phyloP scores from a whole-genome alignment of 2,113 vertebrate species.

The Stegostoma tigrinum region DNA sequence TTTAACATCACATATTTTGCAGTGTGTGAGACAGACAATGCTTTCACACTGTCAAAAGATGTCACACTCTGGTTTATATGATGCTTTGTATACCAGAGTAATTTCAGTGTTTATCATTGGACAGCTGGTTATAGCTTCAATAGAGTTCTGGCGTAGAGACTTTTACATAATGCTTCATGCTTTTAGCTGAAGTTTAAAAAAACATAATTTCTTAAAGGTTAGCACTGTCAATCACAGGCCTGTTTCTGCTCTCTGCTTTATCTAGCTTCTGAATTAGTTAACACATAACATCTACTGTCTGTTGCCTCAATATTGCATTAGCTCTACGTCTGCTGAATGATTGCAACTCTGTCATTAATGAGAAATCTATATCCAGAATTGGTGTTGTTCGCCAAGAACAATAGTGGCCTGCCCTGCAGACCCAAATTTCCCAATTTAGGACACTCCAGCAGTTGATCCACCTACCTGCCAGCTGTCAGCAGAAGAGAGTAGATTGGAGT shows the following conservation, averaged over 20 bases:
- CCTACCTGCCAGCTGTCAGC: background rate
- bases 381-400: too few relatives aligned
- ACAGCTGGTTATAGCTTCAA: background rate
- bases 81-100: too few relatives aligned
- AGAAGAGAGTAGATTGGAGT: background rate
- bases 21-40: background rate
- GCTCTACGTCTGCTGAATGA: background rate
- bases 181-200: constrained; percentile 16
- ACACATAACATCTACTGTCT: background rate
- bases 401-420: background rate
- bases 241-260: background rate
- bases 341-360: background rate
- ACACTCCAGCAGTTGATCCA: background rate
- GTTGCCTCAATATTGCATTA: background rate
- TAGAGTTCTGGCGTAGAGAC: background rate
- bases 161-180: background rate
- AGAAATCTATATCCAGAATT: background rate
- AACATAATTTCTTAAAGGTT: constrained; percentile 16
- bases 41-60: constrained; percentile 24
- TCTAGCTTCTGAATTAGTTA: background rate
- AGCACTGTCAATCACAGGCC: background rate
- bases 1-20: background rate
- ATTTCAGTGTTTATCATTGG: constrained; percentile 3
- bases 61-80: too few relatives aligned
- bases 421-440: background rate